Base-by-base conservation (phyloP, 1,140 invertebrate genomes). In the Trypoxylus dichotomus region DNA sequence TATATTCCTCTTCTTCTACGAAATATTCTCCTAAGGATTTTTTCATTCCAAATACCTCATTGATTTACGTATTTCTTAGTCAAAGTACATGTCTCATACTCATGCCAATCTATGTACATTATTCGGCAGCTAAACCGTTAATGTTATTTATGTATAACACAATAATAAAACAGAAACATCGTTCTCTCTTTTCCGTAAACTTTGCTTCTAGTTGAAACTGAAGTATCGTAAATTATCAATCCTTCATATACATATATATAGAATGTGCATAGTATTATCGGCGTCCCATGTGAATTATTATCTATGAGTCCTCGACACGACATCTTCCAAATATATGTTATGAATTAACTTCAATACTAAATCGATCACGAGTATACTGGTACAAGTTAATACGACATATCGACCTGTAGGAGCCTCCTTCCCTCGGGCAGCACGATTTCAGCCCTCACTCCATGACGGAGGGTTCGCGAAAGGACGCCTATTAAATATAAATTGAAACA, bases 401-500 rank as follows among this genome's bases (percentile, higher is more conserved):
- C 72, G 72, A 74, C 41, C 72, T 15, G n/a, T 8, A 19, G 21
- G 32, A 21, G 19, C 19, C 37, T 19, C 72, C 27, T 24, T 41
- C 41, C 72, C 72, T 15, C 32, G 37, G 29, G 27, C 32, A n/a
- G 29, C 60, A 24, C 15, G 47, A 54, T 68, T 6, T 32, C 72
- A 10, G n/a, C 37, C 72, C 72, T 29, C 41, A 74, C 3, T 11
- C 29, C 32, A 37, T 2, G 32, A 7, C 32, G 32, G 41, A 41
- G 72, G 72, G 29, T 24, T 21, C 29, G 29, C 72, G 19, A 2
- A 29, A 68, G 72, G 41, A 11, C 10, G 29, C 78, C 77, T 76
- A 80, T 80, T 80, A 80, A 80, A 80, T 79, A 80, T 80, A 80
- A 76, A 80, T 80, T 79, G 77, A 77, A 77, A 78, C 75, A 78